Evolutionary conservation across 2,888 invertebrate species (phyloP), one percentile per base, ranked within the genome.

Genomic region (Diarsia rubi): DNA sequence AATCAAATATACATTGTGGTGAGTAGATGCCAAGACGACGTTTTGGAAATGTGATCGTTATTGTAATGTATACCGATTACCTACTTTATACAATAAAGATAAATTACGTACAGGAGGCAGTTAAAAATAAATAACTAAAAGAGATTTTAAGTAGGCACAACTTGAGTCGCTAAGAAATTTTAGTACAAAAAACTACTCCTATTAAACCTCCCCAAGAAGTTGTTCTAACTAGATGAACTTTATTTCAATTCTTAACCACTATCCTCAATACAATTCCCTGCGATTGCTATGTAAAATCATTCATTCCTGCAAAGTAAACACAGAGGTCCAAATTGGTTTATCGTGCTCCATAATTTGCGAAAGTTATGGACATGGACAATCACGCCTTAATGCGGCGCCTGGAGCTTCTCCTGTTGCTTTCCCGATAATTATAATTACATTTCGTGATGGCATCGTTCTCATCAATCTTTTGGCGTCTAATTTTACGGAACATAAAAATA

Each of bases 261-360:
- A 75, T 75, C 67, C 63, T 67, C 42, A 81, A 81, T 69, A 62
- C 31, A 57, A 63, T 59, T 71, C 27, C 63, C 47, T 65, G 27
- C 64, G 64, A 60, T 70, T 69, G 52, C 45, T 69, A 74, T 74
- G 78, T 60, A 75, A 74, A 78, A 75, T 81, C 75, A 79, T 74
- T 79, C 68, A 75, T 64, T 80, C 67, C 57, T 81, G 57, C 54
- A 62, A 65, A 78, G 69, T 69, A 78, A 78, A 82, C 83, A 67
- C 83, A 67, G 81, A 65, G 73, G 47, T 73, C 79, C 62, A 82
- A 83, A 81, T 81, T 83, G 83, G 79, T 73, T 70, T 78, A 79
- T 83, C 83, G 81, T 81, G 83, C 79, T 73, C 81, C 83, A 83
- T 81, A 81, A 81, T 81, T 81, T 83, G 83, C 79, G 74, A 79